Evolutionary conservation across 2,797 vertebrate species (phyloP).

Genomic region (Acanthurus lineatus): DNA sequence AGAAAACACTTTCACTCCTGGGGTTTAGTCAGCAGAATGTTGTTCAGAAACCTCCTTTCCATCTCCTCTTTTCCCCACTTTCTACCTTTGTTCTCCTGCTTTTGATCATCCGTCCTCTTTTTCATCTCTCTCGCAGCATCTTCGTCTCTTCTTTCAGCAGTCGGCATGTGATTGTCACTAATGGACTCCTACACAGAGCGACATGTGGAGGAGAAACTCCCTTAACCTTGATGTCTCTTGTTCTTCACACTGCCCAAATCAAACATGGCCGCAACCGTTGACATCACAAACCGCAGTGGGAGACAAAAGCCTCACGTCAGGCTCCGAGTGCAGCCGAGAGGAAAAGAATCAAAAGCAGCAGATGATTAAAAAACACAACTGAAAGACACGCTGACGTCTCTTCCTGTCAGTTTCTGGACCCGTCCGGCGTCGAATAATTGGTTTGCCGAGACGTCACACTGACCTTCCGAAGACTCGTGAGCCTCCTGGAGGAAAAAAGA

Average conservation of each 20-base stretch:
- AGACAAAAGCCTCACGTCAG: slow-evolving; percentile 6
- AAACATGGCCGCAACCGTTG: slow-evolving; percentile 31
- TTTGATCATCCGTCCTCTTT: not conserved
- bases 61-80: not conserved
- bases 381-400: not conserved
- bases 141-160: not conserved
- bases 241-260: slow-evolving; percentile 31
- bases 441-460: not conserved
- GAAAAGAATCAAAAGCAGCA: not conserved
- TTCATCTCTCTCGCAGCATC: not conserved
- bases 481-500: not conserved
- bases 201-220: slow-evolving; percentile 10
- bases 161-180: not conserved
- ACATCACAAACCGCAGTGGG: not conserved
- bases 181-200: slow-evolving; percentile 13
- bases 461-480: not conserved
- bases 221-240: slow-evolving; percentile 10
- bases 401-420: not conserved
- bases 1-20: slow-evolving; percentile 11
- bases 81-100: not conserved
- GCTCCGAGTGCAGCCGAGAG: slow-evolving; percentile 11
- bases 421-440: slow-evolving; percentile 6
- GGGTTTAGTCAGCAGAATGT: slow-evolving; percentile 28
- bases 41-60: not conserved
- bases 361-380: slow-evolving; percentile 3